Evolutionary conservation across 2,113 vertebrate species (phyloP).

Genomic region (Excalfactoria chinensis): DNA sequence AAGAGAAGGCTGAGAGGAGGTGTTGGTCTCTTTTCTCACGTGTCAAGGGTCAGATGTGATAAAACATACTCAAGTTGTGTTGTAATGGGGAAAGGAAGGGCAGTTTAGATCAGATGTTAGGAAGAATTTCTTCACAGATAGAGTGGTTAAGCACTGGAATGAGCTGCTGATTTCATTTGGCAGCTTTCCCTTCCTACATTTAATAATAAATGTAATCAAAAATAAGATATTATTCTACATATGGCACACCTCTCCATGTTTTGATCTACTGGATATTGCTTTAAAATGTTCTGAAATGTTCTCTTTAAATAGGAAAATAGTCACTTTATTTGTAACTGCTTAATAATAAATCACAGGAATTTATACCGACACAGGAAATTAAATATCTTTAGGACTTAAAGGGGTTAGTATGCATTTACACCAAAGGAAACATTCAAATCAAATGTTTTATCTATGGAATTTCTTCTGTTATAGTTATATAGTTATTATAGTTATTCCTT

Average conservation of each 20-base stretch:
- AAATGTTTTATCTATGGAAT: neutral
- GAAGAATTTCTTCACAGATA: neutral
- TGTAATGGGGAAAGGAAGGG: too few relatives aligned
- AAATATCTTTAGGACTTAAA: constrained; percentile 1
- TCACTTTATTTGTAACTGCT: neutral
- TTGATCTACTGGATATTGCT: neutral
- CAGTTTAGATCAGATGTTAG: neutral
- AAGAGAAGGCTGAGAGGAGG: neutral
- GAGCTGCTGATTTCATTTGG: neutral
- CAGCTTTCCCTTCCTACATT: neutral
- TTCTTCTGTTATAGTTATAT: too few relatives aligned
- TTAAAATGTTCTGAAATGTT: neutral
- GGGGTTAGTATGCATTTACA: neutral
- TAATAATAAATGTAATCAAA: neutral
- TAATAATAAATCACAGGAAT: neutral
- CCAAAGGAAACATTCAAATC: neutral
- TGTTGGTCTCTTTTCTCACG: neutral
- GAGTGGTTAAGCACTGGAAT: neutral
- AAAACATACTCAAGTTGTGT: neutral
- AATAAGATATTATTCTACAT: neutral
- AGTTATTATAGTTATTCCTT: too few relatives aligned
- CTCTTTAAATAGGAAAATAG: neutral
- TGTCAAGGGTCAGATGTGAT: neutral
- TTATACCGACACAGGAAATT: neutral
- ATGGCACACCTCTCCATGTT: neutral